phyloP scores from a whole-genome alignment of 2,797 vertebrate genomes.

The Cryptoblepharus egeriae region DNA sequence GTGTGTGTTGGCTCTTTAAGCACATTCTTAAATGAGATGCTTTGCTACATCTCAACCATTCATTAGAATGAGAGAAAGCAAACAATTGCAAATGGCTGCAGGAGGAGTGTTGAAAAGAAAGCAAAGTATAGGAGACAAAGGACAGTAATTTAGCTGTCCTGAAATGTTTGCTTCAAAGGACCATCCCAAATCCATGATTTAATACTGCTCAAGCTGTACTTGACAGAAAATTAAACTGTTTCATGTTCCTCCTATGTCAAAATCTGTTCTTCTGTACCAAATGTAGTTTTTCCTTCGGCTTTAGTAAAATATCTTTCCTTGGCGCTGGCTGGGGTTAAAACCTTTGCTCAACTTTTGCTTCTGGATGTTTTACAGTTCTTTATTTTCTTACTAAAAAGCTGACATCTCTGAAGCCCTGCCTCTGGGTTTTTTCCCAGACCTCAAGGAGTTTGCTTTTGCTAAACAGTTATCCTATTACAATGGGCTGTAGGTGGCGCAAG shows the following conservation, averaged over 20 bases:
- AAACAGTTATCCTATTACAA: no score
- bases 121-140: not conserved
- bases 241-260: not conserved
- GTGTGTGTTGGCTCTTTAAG: not conserved
- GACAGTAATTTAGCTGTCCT: not conserved
- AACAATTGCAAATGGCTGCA: not conserved
- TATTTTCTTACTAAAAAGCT: not conserved
- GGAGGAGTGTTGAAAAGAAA: not conserved
- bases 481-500: no score
- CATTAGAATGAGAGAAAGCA: not conserved
- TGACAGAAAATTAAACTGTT: not conserved
- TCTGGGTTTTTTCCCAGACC: no score
- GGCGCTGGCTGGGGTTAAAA: not conserved
- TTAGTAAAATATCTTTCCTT: not conserved
- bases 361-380: not conserved
- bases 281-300: not conserved
- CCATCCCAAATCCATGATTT: not conserved
- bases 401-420: no score
- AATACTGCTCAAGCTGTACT: not conserved
- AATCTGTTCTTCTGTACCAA: not conserved
- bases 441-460: no score
- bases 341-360: not conserved
- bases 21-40: not conserved
- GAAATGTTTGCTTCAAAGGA: not conserved
- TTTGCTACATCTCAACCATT: not conserved